Conservation (phyloP, 1,140 invertebrate genomes). For the Diachasmimorpha longicaudata region DNA sequence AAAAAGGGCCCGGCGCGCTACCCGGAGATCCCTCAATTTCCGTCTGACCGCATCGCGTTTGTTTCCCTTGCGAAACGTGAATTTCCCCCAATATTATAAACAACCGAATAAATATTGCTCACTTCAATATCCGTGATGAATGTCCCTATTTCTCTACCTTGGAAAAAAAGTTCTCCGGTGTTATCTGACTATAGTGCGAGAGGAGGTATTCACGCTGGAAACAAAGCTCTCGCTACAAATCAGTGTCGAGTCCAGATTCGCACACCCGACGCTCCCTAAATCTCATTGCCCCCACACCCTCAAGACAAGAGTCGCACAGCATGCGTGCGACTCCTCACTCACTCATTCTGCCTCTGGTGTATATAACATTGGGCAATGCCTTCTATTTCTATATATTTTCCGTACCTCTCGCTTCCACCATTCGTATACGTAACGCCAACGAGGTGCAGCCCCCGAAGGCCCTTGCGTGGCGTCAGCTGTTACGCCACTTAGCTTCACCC, state of each 20-base stretch:
- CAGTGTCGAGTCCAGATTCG: slow-evolving; percentile 61
- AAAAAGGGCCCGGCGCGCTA: too few relatives aligned
- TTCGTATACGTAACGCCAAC: neutral
- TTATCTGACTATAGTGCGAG: slow-evolving; percentile 29
- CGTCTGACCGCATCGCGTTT: too few relatives aligned
- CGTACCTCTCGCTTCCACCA: neutral
- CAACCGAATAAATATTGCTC: too few relatives aligned
- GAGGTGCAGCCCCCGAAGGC: slow-evolving; percentile 20
- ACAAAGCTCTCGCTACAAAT: slow-evolving; percentile 63
- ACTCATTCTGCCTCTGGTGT: slow-evolving; percentile 10
- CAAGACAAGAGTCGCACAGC: slow-evolving; percentile 57
- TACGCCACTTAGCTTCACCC: slow-evolving; percentile 63
- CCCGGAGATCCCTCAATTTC: too few relatives aligned
- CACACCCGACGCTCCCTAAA: slow-evolving; percentile 55
- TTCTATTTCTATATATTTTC: slow-evolving; percentile 4
- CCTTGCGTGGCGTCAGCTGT: slow-evolving; percentile 57
- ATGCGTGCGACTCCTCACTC: slow-evolving; percentile 53
- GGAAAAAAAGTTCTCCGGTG: neutral
- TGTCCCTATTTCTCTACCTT: neutral
- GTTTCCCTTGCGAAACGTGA: too few relatives aligned
- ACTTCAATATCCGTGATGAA: slow-evolving; percentile 18
- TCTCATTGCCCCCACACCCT: slow-evolving; percentile 61
- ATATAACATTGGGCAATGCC: neutral
- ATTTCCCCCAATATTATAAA: too few relatives aligned
- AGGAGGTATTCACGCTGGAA: slow-evolving; percentile 54